Base-by-base conservation (phyloP, 2,113 vertebrate genomes). In the Tragelaphus scriptus region DNA sequence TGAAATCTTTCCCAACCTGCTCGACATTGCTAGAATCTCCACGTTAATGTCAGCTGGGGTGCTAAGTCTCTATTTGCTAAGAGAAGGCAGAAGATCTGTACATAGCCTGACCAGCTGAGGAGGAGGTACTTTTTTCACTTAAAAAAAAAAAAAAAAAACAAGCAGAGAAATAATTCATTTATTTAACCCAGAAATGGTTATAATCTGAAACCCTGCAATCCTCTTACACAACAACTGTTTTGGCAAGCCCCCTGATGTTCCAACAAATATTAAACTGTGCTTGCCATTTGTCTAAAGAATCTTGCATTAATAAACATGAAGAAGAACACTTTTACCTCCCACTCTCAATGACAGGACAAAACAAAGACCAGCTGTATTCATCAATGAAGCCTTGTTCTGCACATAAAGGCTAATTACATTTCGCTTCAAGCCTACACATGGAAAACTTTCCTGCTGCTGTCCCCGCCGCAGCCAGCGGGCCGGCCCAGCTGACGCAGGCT, bases 351-450 rank as follows among this genome's bases (percentile, higher is more conserved):
- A 99, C 98, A 98, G 99, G 98, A 98, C 98, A 98, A 99, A 99
- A 99, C 98, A 99, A 99, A 99, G 99, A 98, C 98, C 98, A 99
- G 99, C 99, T 99, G 99, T 99, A 98, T 98, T 99, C 99, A 99
- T 99, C 99, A 99, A 99, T 99, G 99, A 98, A 98, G 98, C 99
- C 99, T 99, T 99, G 99, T 99, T 99, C 99, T 98, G 98, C 98
- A 98, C 99, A 99, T 98, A 99, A 99, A 99, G 99, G 99, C 99
- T 99, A 99, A 99, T 99, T 99, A 99, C 99, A 99, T 99, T 99
- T 99, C 98, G 99, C 99, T 99, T 99, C 99, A 99, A 99, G 99
- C 99, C 99, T 99, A 99, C 99, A 99, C 99, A 99, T 98, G 99
- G 99, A 99, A 99, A 99, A 99, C 99, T 99, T 99, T 98, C 98